Percentiles rank a stretch among this genome's conserved stretches.
Conservation (phyloP, 1,140 invertebrate genomes). For the Cydia strobilella region DNA sequence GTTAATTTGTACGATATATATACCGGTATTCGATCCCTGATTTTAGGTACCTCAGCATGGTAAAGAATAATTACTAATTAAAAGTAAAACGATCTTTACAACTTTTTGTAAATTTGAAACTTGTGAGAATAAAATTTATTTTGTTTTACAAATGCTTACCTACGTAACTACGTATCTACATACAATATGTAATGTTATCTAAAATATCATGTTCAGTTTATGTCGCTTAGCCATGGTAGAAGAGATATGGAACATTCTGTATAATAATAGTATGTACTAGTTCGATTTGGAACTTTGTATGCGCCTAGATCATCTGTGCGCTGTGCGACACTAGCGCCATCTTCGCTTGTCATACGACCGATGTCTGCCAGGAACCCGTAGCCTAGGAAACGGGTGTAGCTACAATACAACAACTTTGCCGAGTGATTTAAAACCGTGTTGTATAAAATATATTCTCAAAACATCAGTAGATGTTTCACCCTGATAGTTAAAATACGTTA, state of each 20-base stretch:
- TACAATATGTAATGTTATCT: too few relatives aligned
- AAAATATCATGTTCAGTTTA: neutral
- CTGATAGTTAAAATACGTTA: constrained; percentile 5
- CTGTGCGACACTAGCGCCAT: constrained; percentile 17
- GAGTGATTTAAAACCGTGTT: constrained; percentile 58
- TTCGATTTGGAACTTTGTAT: constrained; percentile 19
- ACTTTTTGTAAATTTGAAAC: too few relatives aligned
- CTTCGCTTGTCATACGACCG: constrained; percentile 27
- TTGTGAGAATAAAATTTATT: too few relatives aligned
- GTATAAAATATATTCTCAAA: constrained; percentile 63
- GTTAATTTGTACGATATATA: too few relatives aligned
- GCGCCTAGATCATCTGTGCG: constrained; percentile 20
- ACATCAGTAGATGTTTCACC: neutral
- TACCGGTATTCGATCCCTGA: too few relatives aligned
- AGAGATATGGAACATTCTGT: neutral
- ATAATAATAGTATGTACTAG: neutral
- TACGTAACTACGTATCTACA: too few relatives aligned
- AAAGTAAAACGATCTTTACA: too few relatives aligned
- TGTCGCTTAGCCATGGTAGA: neutral
- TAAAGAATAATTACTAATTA: too few relatives aligned
- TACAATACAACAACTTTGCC: constrained; percentile 75
- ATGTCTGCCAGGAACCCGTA: constrained; percentile 58
- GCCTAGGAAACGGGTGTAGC: constrained; percentile 78
- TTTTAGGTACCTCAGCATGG: too few relatives aligned
- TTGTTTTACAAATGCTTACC: too few relatives aligned